Base-by-base conservation (phyloP, 2,113 vertebrate species). In the Gymnorhina tibicen region DNA sequence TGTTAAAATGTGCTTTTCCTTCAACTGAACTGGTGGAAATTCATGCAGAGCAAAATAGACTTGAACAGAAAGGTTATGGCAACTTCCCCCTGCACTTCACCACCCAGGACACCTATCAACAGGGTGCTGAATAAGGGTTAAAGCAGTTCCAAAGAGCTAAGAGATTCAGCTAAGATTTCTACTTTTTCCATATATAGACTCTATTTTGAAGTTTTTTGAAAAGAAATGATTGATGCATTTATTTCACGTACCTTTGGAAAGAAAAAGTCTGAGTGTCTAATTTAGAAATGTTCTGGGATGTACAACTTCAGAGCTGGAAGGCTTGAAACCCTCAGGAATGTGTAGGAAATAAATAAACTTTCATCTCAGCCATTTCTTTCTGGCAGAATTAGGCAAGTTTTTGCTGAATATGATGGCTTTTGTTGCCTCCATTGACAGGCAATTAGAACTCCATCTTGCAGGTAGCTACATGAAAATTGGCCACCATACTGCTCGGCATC, bases 1-100 rank as follows among this genome's bases (percentile, higher is more conserved):
- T 92, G 39, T 92, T 95, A 86, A 95, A 95, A n/a, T 86, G 53
- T 82, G 27, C 6, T 84, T 86, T 86, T 80, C 16, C 24, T 70
- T 70, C 72, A 62, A 19, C 42, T 26, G 35, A 55, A 70, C 15
- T 52, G 33, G 12, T 74, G 13, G 53, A 81, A 87, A 66, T 47
- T 55, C 28, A 19, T 41, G 26, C 19, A 63, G 26, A 79, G 14
- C 11, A 6, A 72, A 79, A 62, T 5, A 59, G 11, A 4, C 18
- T 80, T 55, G 7, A 22, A 4, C 13, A 37, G 27, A 85, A 68
- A 52, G 3, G 7, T 28, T 46, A 17, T 39, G 14, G 8, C 10
- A 41, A 17, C 11, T 50, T 88, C 6, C 1, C 8, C 14, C 23
- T 44, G 16, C 7, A 12, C n/a, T 59, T 94, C 42, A 41, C 15